Evolutionary conservation across 2,113 vertebrate genomes (phyloP), one percentile per base, ranked within the genome.

Genomic region (Verasper variegatus): DNA sequence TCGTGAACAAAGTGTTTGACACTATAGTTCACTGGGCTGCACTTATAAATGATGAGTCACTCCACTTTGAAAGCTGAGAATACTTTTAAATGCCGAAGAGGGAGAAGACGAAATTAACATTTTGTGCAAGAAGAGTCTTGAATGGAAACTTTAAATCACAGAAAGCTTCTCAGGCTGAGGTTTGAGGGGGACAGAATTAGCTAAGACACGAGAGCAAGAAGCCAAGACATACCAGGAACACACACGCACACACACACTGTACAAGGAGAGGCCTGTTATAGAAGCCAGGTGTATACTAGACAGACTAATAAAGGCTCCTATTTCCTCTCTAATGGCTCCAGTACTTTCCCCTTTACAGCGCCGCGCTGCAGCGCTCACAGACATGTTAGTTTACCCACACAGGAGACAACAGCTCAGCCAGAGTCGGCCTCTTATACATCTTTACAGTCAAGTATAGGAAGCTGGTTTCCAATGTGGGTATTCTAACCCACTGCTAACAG

Each of bases 281-380:
- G 79, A 86, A 90, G 85, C 89, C 89, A 93, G 91, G 91, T 93
- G 91, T 90, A 90, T 79, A 86, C 70, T 67, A 89, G 84, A 82
- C 92, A 85, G 88, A 81, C 86, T 88, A 88, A 89, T 92, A 91
- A 93, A 91, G 88, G 76, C 82, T 89, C 86, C 75, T 54, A 74
- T 89, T 93, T 92, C 89, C 89, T 89, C 82, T 65, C 67, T 86
- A 91, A 90, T 90, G 87, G 87, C 86, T 82, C 37, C 81, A 89
- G 72, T 73, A 70, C 87, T 91, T 54, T 86, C 69, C 79, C 79
- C 79, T 78, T 83, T 76, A 65, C 65, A 83, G 80, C 68, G 70
- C 21, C 18, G 51, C 79, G 65, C 63, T 60, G 64, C 73, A 83
- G 60, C 17, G 66, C 78, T 87, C 52, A 37, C 55, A 74, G 78